These are phyloP conservation scores for Darevskia mixta DNA, from an alignment of 2,797 vertebrate genomes.

Conservation along the genomic window DNA sequence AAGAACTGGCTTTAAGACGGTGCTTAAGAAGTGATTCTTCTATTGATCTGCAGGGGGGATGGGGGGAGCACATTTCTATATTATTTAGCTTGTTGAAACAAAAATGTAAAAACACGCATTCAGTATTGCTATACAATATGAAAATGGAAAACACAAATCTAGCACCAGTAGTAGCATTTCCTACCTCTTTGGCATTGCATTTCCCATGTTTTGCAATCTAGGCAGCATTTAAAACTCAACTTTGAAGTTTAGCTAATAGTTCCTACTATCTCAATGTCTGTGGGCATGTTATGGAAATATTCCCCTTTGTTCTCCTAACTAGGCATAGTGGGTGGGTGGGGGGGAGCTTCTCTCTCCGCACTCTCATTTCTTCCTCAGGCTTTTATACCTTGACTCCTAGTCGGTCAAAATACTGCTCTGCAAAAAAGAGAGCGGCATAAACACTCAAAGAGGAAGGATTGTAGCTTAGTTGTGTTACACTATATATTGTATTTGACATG, in stretches of 20 bases:
- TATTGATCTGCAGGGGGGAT: background rate
- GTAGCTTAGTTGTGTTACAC: too few relatives aligned
- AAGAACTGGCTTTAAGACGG: background rate
- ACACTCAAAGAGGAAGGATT: background rate
- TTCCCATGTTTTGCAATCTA: background rate
- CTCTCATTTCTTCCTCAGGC: too few relatives aligned
- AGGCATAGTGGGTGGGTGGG: too few relatives aligned
- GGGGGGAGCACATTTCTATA: background rate
- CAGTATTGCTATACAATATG: background rate
- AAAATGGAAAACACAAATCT: background rate
- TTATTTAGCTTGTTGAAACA: background rate
- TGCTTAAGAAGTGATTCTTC: background rate
- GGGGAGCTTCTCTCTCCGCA: too few relatives aligned
- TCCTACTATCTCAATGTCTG: background rate
- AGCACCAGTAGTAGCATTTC: background rate
- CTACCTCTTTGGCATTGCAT: background rate
- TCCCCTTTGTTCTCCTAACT: background rate
- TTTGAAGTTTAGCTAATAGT: background rate
- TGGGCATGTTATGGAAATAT: background rate
- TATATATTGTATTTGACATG: too few relatives aligned
- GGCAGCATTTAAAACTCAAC: background rate
- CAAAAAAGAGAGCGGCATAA: background rate
- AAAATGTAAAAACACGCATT: background rate
- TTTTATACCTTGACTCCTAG: background rate
- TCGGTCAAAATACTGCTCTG: background rate